Evolutionary conservation across 2,113 vertebrate species (phyloP), one percentile per base, ranked within the genome.

Genomic region (Atherinomorus stipes): DNA sequence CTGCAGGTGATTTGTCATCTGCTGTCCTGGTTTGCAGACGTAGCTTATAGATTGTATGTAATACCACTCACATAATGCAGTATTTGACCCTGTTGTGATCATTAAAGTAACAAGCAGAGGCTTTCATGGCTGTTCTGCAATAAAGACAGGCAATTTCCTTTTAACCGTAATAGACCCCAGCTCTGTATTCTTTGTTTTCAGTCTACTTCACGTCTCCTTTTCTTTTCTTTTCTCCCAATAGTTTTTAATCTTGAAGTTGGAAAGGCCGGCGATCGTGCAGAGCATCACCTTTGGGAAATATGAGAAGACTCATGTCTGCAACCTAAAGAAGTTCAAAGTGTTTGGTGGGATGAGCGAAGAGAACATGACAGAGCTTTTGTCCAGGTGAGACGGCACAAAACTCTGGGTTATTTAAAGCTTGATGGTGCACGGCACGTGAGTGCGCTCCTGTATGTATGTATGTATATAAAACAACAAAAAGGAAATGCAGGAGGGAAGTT

Each of bases 331-430:
- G 87, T 99, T 99, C 86, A 99, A 99, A 91, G 96, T 99, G 83
- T 99, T 99, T 78, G 98, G 98, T 83, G 98, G 98, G 37, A 99
- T 99, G 98, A 99, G 97, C 75, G 98, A 99, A 90, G 98, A 99
- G 89, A 99, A 99, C 92, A 99, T 99, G 97, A 99, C 98, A 7
- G 98, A 99, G 75, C 94, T 99, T 8, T 92, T 99, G 81, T 99
- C 98, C 85, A 99, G 98, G 98, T 98, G 62, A 88, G 88, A 47
- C 21, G 4, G 47, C 21, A 7, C n/a, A 12, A 21, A 42, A 47
- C 18, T 47, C 7, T 2, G 11, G 44, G 1, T 45, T 45, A 6
- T 45, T 16, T 45, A 15, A 16, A 45, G 6, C 18, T 18, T 16
- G 18, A 16, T 42, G 44, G n/a, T 19, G 12, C 44, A 2, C 18